Evolutionary conservation across 2,113 vertebrate genomes (phyloP).

Genomic region (Paracanthobrama guichenoti): DNA sequence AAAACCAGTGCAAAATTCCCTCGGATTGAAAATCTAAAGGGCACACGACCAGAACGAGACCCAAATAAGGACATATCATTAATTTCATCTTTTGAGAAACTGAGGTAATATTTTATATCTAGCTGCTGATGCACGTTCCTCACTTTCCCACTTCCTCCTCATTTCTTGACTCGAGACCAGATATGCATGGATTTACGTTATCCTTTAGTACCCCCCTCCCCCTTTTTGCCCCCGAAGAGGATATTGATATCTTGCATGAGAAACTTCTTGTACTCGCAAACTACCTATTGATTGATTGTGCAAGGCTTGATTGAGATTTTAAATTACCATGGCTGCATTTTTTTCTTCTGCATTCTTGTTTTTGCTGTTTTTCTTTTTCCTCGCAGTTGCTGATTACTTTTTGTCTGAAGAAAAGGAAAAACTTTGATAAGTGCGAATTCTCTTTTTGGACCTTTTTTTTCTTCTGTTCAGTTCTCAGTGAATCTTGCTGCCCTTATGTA

Average conservation of each 20-base stretch:
- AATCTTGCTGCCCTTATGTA: constrained; percentile 72
- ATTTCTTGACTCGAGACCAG: constrained; percentile 81
- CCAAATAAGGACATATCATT: constrained; percentile 93
- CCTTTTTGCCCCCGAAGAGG: constrained; percentile 73
- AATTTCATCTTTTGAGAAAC: constrained; percentile 98
- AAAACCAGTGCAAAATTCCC: constrained; percentile 97
- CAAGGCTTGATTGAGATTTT: constrained; percentile 92
- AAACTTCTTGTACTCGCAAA: constrained; percentile 92
- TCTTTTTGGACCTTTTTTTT: constrained; percentile 71
- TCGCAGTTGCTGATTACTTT: constrained; percentile 76
- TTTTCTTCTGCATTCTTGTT: constrained; percentile 80
- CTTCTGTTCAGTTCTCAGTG: constrained; percentile 67
- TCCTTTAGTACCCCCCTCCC: constrained; percentile 74
- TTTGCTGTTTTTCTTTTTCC: constrained; percentile 82
- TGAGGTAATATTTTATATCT: constrained; percentile 99
- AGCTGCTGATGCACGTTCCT: constrained; percentile 85
- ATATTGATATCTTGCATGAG: constrained; percentile 88
- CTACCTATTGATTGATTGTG: constrained; percentile 94
- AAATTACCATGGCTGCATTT: constrained; percentile 90
- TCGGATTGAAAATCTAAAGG: constrained; percentile 96
- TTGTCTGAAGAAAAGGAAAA: constrained; percentile 76
- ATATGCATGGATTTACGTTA: constrained; percentile 92
- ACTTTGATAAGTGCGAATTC: constrained; percentile 79
- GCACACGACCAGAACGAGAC: constrained; percentile 89
- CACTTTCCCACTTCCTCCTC: constrained; percentile 70